Evolutionary conservation across 1,140 invertebrate species (phyloP).

Genomic region (Panulirus ornatus): DNA sequence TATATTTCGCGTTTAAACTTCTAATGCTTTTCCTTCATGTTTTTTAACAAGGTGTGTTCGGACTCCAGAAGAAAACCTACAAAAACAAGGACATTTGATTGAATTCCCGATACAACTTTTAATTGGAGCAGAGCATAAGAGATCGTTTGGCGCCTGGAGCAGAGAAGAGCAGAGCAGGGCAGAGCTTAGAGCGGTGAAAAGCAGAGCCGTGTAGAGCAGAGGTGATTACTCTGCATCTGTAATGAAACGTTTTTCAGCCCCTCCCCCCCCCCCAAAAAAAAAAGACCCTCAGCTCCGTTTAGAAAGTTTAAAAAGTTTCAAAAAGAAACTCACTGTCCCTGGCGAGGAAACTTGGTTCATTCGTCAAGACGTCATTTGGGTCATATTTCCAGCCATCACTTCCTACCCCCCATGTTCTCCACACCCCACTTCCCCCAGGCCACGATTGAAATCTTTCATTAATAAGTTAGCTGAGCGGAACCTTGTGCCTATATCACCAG

Average conservation of each 20-base stretch:
- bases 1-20: no score
- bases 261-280: neutral
- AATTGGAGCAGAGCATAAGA: neutral
- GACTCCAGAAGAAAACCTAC: neutral
- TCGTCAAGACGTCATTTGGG: neutral
- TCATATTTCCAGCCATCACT: neutral
- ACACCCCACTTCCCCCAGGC: neutral
- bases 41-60: no score
- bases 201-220: no score
- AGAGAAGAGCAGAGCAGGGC: no score
- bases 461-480: neutral
- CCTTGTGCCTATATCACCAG: no score
- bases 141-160: no score
- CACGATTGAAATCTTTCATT: constrained; percentile 8
- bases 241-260: neutral
- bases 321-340: no score
- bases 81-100: neutral
- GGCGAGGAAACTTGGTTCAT: neutral
- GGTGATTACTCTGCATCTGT: no score
- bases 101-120: neutral
- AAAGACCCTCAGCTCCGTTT: neutral
- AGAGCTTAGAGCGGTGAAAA: no score
- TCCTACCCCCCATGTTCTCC: neutral
- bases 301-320: no score
- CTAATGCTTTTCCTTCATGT: no score